Evolutionary conservation across 1,140 invertebrate genomes (phyloP).

Genomic region (Nylanderia fulva): DNA sequence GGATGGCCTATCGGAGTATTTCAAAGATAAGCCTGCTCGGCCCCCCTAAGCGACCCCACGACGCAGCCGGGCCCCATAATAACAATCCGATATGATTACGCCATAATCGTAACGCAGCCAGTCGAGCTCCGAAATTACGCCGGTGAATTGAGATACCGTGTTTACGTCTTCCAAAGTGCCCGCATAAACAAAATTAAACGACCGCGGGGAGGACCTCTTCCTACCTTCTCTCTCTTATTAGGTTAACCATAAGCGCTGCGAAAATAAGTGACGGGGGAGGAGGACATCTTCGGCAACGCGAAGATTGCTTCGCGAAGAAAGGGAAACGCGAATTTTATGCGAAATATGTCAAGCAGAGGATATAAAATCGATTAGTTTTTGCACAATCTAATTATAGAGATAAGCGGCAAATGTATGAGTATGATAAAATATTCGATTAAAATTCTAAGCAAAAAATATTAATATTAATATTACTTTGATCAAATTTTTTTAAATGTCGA

Average conservation of each 20-base stretch:
- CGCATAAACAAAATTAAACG: conserved; percentile 86
- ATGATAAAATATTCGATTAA: neutral
- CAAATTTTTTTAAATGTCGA: neutral
- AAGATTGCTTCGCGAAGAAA: conserved; percentile 38
- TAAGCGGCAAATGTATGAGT: neutral
- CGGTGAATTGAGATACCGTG: conserved; percentile 85
- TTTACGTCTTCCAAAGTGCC: conserved; percentile 85
- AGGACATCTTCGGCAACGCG: conserved; percentile 37
- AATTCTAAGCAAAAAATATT: neutral
- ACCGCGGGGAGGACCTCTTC: conserved; percentile 45
- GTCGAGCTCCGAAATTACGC: conserved; percentile 82
- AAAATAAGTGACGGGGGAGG: conserved; percentile 27
- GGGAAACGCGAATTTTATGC: conserved; percentile 36
- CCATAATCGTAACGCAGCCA: conserved; percentile 85
- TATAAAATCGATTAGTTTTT: conserved; percentile 40
- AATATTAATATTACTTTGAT: neutral
- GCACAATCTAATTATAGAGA: conserved; percentile 3
- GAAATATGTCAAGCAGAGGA: conserved; percentile 10
- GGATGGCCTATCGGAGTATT: conserved; percentile 85
- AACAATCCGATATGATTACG: conserved; percentile 86
- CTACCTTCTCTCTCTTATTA: neutral
- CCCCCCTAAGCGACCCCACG: conserved; percentile 75
- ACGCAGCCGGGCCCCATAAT: conserved; percentile 84
- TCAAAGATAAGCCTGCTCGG: conserved; percentile 85
- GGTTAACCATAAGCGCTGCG: conserved; percentile 23